Conservation (phyloP, 2,797 vertebrate genomes). For the Crax fasciolata region DNA sequence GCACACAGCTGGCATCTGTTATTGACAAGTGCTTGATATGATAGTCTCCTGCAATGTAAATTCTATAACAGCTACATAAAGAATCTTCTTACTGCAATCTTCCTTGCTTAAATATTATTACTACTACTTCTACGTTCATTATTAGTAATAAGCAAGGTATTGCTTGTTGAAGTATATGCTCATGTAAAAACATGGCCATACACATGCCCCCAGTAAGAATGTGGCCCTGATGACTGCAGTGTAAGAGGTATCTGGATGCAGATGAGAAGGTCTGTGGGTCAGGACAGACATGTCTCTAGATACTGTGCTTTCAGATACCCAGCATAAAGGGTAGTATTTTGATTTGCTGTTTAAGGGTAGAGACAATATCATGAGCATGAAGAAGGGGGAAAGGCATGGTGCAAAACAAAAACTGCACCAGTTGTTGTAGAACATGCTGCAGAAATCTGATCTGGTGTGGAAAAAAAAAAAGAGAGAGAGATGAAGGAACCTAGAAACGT, state of each 20-base stretch:
- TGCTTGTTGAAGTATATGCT: not conserved
- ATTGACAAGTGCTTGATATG: not conserved
- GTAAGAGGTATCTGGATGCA: not conserved
- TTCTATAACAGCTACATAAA: not conserved
- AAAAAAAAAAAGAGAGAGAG: not conserved
- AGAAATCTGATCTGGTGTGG: not conserved
- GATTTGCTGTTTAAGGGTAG: not conserved
- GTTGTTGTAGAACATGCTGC: not conserved
- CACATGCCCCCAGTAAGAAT: not conserved
- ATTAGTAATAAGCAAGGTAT: not conserved
- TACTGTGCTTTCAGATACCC: not conserved
- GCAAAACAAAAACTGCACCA: not conserved
- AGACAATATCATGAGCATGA: not conserved
- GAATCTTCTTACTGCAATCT: not conserved
- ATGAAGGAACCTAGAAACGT: not conserved
- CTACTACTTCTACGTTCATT: not conserved
- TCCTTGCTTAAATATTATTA: not conserved
- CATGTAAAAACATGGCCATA: not conserved
- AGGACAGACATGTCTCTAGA: not conserved
- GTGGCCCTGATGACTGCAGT: fast-evolving
- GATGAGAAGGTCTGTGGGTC: not conserved
- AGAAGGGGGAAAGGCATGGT: not conserved
- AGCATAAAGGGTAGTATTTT: not conserved
- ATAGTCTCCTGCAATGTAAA: not conserved
- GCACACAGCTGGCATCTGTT: not conserved